These are phyloP conservation scores for Clistopyga incitator DNA, from an alignment of 2,888 invertebrate genomes.

Conservation along the genomic window DNA sequence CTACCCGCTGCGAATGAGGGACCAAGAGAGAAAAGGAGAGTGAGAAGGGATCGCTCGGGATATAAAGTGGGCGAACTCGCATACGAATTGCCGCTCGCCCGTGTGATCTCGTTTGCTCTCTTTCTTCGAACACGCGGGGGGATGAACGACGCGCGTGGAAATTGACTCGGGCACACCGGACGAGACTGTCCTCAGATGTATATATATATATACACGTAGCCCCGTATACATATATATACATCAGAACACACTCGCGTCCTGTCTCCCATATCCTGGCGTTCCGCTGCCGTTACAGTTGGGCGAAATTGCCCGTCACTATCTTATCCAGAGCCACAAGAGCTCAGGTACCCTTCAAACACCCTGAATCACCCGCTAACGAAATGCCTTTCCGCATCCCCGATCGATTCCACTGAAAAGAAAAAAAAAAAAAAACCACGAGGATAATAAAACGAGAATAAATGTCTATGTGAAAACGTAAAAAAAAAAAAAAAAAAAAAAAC, in stretches of 20 bases:
- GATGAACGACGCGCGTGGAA: constrained; percentile 61
- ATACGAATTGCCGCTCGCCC: constrained; percentile 74
- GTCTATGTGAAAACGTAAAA: not conserved
- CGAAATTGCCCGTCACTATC: constrained; percentile 38
- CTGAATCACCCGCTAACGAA: constrained; percentile 40
- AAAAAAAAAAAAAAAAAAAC: no score
- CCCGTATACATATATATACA: not conserved
- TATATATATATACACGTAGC: no score
- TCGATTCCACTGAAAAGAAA: not conserved
- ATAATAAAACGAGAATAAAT: constrained; percentile 22
- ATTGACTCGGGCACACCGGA: constrained; percentile 53
- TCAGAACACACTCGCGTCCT: constrained; percentile 2
- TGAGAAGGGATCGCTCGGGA: constrained; percentile 16
- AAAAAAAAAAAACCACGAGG: not conserved
- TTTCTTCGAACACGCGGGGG: constrained; percentile 42
- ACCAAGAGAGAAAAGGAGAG: constrained; percentile 23
- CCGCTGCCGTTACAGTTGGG: not conserved
- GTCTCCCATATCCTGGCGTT: constrained; percentile 31
- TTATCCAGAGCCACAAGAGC: constrained; percentile 38
- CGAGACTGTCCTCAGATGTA: constrained; percentile 22
- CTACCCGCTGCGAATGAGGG: constrained; percentile 74
- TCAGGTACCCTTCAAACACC: constrained; percentile 30
- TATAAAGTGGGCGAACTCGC: constrained; percentile 77
- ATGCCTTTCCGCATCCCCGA: constrained; percentile 27
- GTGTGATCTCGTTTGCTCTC: constrained; percentile 63